Evolutionary conservation across 2,113 vertebrate species (phyloP), one percentile per base, ranked within the genome.

Genomic region (Osmerus eperlanus): DNA sequence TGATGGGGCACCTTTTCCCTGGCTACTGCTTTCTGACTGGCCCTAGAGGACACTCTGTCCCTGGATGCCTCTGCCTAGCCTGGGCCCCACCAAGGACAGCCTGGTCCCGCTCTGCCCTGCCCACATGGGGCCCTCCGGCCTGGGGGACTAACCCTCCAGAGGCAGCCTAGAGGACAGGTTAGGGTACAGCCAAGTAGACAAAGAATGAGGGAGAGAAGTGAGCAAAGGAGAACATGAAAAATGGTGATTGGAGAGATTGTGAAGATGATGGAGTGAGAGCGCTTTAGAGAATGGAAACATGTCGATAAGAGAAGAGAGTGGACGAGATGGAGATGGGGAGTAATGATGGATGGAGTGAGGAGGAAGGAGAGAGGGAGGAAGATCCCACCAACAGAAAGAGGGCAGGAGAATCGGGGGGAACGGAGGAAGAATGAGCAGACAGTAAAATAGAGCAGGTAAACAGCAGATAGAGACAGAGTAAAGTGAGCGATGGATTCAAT

Each of bases 231-330:
- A 21, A 56, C 55, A 55, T 61, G 54, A 65, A 58, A 29, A 23
- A 47, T 41, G 56, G 67, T 23, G n/a, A 67, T 78, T 69, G 83
- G 81, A 84, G 75, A 76, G 82, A 69, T 81, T 79, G 78, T 79
- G 87, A 89, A 88, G 87, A 86, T 91, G 90, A 91, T 89, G 89
- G 88, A 92, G 89, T 41, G 88, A 83, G 87, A 85, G 84, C 85
- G 81, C 74, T 87, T 87, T 85, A 85, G 88, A 90, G 90, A 90
- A 90, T 91, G 90, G 89, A 91, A 91, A 90, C 88, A 90, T 91
- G 89, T 91, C 89, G 83, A 91, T 91, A 90, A 90, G 85, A 83
- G 77, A 80, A 77, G 83, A 53, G 80, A 89, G 85, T 70, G 82
- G 89, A 89, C 81, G 75, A 89, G 86, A 87, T 88, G 69, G 74